These are phyloP conservation scores for Falco naumanni DNA, from an alignment of 2,797 vertebrate genomes.

Conservation along the genomic window DNA sequence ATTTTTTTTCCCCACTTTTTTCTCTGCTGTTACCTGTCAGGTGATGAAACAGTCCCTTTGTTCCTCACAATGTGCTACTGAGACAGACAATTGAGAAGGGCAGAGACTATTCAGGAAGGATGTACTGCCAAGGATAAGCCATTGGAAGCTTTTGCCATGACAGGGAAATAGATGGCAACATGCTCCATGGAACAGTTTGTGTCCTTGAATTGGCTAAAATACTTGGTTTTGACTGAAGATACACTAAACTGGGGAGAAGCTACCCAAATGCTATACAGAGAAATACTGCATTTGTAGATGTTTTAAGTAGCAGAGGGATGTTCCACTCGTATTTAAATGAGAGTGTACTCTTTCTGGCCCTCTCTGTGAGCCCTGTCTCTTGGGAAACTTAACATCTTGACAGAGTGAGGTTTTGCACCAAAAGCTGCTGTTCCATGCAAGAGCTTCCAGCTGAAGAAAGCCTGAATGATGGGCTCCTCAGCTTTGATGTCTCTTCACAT, in stretches of 20 bases:
- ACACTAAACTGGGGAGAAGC: not conserved
- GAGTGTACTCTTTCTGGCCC: not conserved
- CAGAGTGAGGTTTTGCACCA: not conserved
- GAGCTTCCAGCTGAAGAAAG: not conserved
- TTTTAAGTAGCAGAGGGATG: not conserved
- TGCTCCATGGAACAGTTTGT: not conserved
- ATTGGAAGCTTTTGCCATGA: not conserved
- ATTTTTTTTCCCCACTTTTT: not conserved
- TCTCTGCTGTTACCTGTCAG: not conserved
- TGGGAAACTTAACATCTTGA: not conserved
- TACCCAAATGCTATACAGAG: not conserved
- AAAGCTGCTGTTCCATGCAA: not conserved
- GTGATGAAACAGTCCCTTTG: not conserved
- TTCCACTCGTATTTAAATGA: not conserved
- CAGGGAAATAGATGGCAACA: not conserved
- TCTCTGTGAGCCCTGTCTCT: not conserved
- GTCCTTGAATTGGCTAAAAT: not conserved
- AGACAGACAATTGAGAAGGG: not conserved
- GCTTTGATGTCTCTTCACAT: not conserved
- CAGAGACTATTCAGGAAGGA: not conserved
- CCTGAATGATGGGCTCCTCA: not conserved
- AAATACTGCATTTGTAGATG: not conserved
- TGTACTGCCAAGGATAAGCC: not conserved
- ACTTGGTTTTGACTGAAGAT: not conserved
- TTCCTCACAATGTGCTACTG: not conserved